A percentile compares a stretch with the other conserved stretches of the same genome.
Conservation (phyloP, 2,888 invertebrate species). For the Drosophila engyochracea region DNA sequence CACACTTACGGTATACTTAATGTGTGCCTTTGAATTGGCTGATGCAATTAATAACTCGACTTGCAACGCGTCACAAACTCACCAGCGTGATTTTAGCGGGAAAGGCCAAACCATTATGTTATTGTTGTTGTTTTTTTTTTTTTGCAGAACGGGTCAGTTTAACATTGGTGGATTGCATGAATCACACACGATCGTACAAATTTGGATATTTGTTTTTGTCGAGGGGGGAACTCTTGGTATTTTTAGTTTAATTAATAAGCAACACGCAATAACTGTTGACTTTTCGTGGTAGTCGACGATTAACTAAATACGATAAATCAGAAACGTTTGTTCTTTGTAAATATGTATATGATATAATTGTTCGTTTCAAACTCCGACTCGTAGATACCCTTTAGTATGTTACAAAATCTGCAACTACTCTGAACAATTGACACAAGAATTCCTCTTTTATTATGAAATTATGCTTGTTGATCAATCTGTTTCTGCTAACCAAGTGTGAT, state of each 20-base stretch:
- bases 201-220: not conserved
- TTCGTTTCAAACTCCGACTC: not conserved
- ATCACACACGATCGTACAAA: conserved; percentile 4
- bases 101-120: conserved; percentile 44
- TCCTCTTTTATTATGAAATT: not conserved
- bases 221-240: not conserved
- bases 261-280: not conserved
- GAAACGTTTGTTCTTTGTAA: not conserved
- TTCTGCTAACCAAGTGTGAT: not conserved
- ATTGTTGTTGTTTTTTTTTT: conserved; percentile 1
- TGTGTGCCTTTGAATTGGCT: conserved; percentile 48
- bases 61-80: conserved; percentile 47
- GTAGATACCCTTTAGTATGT: not conserved
- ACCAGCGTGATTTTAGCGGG: conserved; percentile 43
- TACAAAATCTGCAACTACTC: not conserved
- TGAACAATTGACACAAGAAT: not conserved
- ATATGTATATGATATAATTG: not conserved
- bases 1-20: conserved; percentile 10
- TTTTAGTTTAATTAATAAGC: not conserved
- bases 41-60: conserved; percentile 64
- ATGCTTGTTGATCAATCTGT: not conserved
- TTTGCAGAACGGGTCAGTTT: conserved; percentile 3
- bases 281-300: not conserved
- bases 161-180: conserved; percentile 2
- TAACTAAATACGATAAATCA: not conserved